phyloP scores from a whole-genome alignment of 1,140 invertebrate species.

The Eurosta solidaginis region DNA sequence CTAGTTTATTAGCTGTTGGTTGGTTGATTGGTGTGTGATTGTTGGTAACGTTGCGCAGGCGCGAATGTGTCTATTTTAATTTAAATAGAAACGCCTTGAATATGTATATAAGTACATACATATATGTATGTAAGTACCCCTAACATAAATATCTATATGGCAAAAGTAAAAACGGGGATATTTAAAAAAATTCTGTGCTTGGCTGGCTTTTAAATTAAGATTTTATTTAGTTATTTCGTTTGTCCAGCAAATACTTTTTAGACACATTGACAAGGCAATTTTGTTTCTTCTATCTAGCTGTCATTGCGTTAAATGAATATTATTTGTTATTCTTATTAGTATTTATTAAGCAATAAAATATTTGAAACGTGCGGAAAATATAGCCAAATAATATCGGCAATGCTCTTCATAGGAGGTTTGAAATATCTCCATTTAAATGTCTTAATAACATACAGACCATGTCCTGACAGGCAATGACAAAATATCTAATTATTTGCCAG shows the following conservation, averaged over 20 bases:
- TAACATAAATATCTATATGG: too few species aligned
- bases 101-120: too few species aligned
- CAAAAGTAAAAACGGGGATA: too few species aligned
- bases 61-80: slow-evolving; percentile 33
- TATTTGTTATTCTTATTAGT: not conserved
- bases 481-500: too few species aligned
- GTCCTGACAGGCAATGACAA: too few species aligned
- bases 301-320: not conserved
- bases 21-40: slow-evolving; percentile 10
- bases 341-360: too few species aligned
- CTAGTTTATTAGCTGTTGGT: slow-evolving; percentile 13
- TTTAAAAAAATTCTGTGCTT: not conserved
- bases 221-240: not conserved
- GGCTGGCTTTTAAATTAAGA: not conserved
- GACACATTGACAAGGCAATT: not conserved
- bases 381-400: too few species aligned
- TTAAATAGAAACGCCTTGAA: slow-evolving; percentile 23
- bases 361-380: too few species aligned
- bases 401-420: too few species aligned
- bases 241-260: not conserved
- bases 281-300: not conserved
- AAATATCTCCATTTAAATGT: too few species aligned
- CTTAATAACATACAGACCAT: too few species aligned
- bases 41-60: slow-evolving; percentile 32
- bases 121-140: too few species aligned